Base-by-base conservation (phyloP, 2,888 invertebrate species). In the Mesorhabditis sp. region DNA sequence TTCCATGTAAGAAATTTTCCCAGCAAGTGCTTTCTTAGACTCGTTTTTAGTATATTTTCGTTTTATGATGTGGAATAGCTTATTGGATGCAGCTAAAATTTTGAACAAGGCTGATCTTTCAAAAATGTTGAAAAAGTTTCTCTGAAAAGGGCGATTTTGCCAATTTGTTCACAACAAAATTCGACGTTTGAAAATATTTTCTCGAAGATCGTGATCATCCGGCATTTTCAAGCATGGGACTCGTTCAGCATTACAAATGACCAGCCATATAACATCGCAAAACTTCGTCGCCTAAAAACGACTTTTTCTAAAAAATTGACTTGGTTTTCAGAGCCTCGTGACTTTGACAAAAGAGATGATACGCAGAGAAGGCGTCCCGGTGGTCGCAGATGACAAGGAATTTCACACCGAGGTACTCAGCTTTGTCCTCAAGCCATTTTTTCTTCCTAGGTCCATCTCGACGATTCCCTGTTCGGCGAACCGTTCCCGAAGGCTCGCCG, bases 261-360 rank as follows among this genome's bases (percentile, higher is more conserved):
- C 28, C 28, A 28, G 28, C 28, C 28, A 28, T 28, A 28, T 28
- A 1, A 28, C 28, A 28, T 28, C 28, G 28, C 28, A 28, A 28
- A 28, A 28, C 28, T 28, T 28, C 28, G 2, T 63, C 64, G 10
- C 64, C 10, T 10, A 42, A 67, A 45, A 50, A 50, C n/a, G 15
- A 3, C 13, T 13, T 50, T 67, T 58, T 15, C 13, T 13, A 70
- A 66, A 5, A 10, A 6, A 4, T 28, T 28, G 67, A 4, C 15
- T 41, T 41, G n/a, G 15, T 66, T 71, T 74, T 69, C 69, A 83
- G 83, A 79, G 78, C 50, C 71, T 83, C 28, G 82, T 84, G 10
- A 72, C 77, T 28, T 74, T 80, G 61, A 72, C 84, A 4, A 83
- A 83, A 67, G 76, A 80, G 65, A 75, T 83, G 72, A 79, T 78